Conservation (phyloP, 2,797 vertebrate species). For the Eulemur coronatus region DNA sequence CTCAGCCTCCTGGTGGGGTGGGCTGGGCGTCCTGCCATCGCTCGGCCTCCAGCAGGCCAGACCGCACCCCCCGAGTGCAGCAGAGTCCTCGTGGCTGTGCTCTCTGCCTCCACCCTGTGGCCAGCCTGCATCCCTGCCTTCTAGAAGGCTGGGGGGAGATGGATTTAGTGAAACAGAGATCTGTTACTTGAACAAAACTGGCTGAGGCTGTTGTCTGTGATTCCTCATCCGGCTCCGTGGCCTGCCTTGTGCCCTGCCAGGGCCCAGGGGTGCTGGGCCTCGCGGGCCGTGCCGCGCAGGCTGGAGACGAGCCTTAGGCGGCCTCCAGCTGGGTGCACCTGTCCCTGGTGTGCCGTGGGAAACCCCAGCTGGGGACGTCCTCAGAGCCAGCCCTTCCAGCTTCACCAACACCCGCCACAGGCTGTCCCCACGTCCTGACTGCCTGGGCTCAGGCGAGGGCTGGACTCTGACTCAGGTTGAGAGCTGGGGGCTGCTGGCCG, state of each 20-base stretch:
- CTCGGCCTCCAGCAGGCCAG: neutral
- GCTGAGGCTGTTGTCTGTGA: neutral
- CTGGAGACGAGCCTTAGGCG: neutral
- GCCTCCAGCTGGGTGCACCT: neutral
- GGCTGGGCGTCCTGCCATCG: neutral
- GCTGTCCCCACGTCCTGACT: too few relatives aligned
- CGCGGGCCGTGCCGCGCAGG: neutral
- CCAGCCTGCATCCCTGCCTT: neutral
- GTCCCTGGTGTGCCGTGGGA: neutral
- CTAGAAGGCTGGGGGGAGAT: neutral
- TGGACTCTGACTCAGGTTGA: neutral
- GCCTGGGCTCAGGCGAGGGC: neutral
- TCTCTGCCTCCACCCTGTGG: neutral
- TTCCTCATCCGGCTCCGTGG: accelerated
- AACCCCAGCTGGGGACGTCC: neutral
- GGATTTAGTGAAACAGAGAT: neutral
- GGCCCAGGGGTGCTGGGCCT: neutral
- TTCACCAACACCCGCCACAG: neutral
- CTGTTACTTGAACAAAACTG: neutral
- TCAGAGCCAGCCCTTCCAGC: neutral
- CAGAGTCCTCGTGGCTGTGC: neutral
- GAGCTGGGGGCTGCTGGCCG: neutral
- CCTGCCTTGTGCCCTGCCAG: neutral
- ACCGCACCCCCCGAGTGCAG: accelerated
- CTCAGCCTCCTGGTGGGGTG: accelerated